These are phyloP conservation scores for Phymastichus coffea DNA, from an alignment of 1,140 invertebrate genomes.

Conservation along the genomic window DNA sequence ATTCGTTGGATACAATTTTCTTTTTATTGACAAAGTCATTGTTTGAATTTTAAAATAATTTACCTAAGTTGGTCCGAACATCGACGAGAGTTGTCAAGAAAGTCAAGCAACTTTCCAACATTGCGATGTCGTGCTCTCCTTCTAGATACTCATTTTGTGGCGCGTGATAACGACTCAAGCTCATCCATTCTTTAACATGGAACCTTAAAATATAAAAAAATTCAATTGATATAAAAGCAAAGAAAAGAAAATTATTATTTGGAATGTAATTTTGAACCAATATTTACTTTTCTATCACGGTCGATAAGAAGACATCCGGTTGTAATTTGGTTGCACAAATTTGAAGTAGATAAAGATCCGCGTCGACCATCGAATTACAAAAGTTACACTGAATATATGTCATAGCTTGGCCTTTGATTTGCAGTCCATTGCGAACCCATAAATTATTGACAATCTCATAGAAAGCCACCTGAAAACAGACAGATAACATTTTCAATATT, in stretches of 20 bases:
- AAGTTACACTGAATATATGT: conserved; percentile 98
- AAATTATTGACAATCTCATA: conserved; percentile 92
- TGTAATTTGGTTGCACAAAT: conserved; percentile 87
- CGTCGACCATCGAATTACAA: conserved; percentile 97
- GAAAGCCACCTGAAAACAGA: conserved; percentile 76
- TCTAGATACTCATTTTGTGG: conserved; percentile 65
- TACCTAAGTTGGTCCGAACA: conserved; percentile 87
- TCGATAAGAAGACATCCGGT: conserved; percentile 81
- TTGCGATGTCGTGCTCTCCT: conserved; percentile 78
- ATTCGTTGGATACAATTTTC: conserved; percentile 10
- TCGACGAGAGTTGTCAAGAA: conserved; percentile 88
- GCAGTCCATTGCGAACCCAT: conserved; percentile 95
- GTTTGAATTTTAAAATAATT: conserved; percentile 27
- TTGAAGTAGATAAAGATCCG: conserved; percentile 92
- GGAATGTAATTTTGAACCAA: background rate
- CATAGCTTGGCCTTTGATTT: conserved; percentile 98
- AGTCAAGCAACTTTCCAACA: conserved; percentile 90
- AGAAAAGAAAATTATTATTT: background rate
- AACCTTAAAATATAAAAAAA: conserved; percentile 61
- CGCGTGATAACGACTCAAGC: conserved; percentile 68
- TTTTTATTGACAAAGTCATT: background rate
- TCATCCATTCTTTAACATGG: conserved; percentile 82
- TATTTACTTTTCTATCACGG: conserved; percentile 82
- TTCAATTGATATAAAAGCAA: background rate
- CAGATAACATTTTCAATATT: too few species aligned